Evolutionary conservation across 2,113 vertebrate genomes (phyloP), one percentile per base, ranked within the genome.

Genomic region (Hirundichthys speculiger): DNA sequence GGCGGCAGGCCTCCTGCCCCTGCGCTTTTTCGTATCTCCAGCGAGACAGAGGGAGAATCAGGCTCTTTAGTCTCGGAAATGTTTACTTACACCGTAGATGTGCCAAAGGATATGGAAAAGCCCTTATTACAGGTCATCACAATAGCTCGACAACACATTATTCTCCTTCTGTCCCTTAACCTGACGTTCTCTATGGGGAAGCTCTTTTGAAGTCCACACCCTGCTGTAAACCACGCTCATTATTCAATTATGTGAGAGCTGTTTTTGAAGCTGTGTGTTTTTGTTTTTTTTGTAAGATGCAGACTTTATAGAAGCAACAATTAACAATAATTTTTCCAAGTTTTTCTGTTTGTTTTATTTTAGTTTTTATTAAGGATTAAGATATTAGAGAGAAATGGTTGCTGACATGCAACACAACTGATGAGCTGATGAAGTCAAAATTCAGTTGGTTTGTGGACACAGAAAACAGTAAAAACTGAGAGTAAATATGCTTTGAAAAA

Each of bases 91-190:
- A 66, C 70, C 81, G 39, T 41, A 76, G 75, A 77, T 81, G 65
- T 69, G 78, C 78, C 78, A 84, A 79, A 81, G 81, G 82, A 85
- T 78, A 82, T 64, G 64, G 75, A 88, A 75, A 87, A 83, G 77
- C 61, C 88, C 67, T 85, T 83, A 88, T 88, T 85, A 91, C 69
- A 88, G 87, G 78, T 87, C 83, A 77, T 73, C 80, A 81, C 79
- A 75, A 77, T 57, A 75, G 60, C 84, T 58, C 69, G 76, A 68
- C 74, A 75, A 79, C 68, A 60, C 64, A 79, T 85, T 80, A 79
- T 79, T 85, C 81, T 82, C 80, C 74, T 85, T 84, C 72, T 82
- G 65, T 86, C 79, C 77, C 77, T 85, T 86, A 76, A 83, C 83
- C 81, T 85, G 69, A 60, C 67, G 55, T 66, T 85, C 81, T 85